Base-by-base conservation (phyloP, 2,888 invertebrate species). In the Drosophila eohydei region DNA sequence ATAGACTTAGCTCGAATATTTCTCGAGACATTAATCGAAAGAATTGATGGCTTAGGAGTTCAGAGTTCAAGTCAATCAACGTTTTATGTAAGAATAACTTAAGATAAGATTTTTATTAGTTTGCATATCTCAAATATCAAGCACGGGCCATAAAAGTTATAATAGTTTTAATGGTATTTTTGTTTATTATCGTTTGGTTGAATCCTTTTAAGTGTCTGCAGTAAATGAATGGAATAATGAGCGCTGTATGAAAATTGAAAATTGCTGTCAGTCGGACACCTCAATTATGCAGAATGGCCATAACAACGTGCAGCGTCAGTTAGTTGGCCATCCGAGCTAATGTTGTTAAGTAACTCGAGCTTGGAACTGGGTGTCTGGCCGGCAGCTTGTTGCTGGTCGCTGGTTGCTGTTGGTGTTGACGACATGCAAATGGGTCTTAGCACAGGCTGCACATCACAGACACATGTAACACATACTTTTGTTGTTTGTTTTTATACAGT, bases 371-470 rank as follows among this genome's bases (percentile, higher is more conserved):
- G 57, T 66, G 54, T 40, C 44, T 57, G 71, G 7, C 26, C 7
- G 26, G 44, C 44, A 44, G 44, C 26, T 14, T 2, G 43, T 28
- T 46, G 46, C 28, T 9, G 21, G 21, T 21, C 21, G 21, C 21
- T 21, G 21, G 3, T 48, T 48, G 48, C 30, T 30, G n/a, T 32
- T 41, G 16, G 3, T 3, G 41, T 41, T 50, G 48, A 50, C 57
- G 50, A 62, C 68, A 73, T 57, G 63, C 59, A 63, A 73, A 73
- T 74, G 63, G 63, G 55, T 46, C 41, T 43, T 40, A 58, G 48
- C 58, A 58, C 54, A 48, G 50, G 48, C 48, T 50, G 32, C 16
- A 16, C 54, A 48, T 14, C 12, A 30, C 6, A 46, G 9, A 5
- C n/a, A 30, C 48, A 5, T 50, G 48, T 50, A 36, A 51, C 26